Conservation (phyloP, 2,113 vertebrate species). For the Lanius ludovicianus region DNA sequence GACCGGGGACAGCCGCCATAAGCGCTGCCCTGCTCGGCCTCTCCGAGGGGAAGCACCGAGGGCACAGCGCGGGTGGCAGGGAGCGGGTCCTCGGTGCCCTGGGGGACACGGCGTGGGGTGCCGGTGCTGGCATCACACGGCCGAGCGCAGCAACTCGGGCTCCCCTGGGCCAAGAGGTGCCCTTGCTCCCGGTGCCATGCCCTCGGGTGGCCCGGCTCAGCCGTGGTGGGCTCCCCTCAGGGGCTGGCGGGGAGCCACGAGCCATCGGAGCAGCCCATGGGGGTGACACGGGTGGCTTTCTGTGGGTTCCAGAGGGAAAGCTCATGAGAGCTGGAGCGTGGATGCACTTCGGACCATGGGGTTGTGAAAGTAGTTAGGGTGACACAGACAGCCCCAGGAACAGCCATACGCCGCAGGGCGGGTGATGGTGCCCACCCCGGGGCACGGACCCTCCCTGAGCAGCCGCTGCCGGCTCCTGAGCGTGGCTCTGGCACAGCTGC, state of each 20-base stretch:
- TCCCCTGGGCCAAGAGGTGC: background rate
- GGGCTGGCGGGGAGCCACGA: background rate
- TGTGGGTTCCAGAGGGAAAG: background rate
- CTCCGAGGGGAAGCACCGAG: background rate
- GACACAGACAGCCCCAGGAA: rapidly evolving
- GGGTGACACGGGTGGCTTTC: background rate
- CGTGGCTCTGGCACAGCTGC: rapidly evolving
- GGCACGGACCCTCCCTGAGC: background rate
- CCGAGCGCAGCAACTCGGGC: too few relatives aligned
- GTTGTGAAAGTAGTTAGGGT: rapidly evolving
- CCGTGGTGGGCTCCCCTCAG: background rate
- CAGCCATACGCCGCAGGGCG: rapidly evolving
- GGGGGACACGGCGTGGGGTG: background rate
- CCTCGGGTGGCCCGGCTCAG: background rate
- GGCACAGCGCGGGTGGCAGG: background rate
- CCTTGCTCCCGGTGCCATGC: background rate
- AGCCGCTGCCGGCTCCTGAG: rapidly evolving
- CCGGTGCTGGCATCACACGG: background rate
- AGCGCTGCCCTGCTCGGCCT: background rate
- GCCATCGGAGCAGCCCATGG: background rate
- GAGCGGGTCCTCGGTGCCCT: background rate
- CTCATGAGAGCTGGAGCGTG: too few relatives aligned
- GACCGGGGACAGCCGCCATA: background rate
- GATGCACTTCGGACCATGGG: rapidly evolving
- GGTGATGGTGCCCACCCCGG: rapidly evolving